A percentile compares a stretch with the other conserved stretches of the same genome.
These are phyloP conservation scores for Bombus picipes DNA, from an alignment of 1,140 invertebrate species.

Conservation along the genomic window DNA sequence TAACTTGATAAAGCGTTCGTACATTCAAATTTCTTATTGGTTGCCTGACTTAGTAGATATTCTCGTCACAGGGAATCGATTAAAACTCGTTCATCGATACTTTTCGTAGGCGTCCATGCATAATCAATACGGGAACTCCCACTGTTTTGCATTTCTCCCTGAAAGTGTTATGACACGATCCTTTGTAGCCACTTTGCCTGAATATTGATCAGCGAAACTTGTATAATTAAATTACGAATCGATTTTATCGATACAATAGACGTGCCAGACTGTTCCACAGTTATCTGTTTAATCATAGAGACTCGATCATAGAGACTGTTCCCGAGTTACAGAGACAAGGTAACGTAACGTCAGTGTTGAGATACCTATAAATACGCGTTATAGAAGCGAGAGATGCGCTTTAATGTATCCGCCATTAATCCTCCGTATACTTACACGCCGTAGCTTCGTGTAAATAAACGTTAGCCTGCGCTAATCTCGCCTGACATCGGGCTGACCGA, in stretches of 20 bases:
- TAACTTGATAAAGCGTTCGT: not conserved
- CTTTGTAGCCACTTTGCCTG: not conserved
- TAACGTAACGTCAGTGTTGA: not conserved
- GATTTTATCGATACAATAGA: not conserved
- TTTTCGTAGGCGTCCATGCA: constrained; percentile 20
- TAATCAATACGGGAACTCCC: not conserved
- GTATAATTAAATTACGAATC: not conserved
- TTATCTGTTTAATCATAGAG: not conserved
- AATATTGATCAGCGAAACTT: not conserved
- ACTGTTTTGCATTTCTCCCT: constrained; percentile 19
- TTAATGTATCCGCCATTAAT: constrained; percentile 10
- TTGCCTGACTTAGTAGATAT: not conserved
- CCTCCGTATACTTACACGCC: not conserved
- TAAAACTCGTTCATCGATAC: not conserved
- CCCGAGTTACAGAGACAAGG: not conserved
- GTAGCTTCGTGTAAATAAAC: constrained; percentile 12
- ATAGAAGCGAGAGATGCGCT: not conserved
- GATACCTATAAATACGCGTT: constrained; percentile 29
- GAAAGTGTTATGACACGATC: not conserved
- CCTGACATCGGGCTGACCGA: not conserved
- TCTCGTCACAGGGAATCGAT: not conserved
- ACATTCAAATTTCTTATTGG: not conserved
- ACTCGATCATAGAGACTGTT: no score
- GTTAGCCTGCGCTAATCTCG: not conserved
- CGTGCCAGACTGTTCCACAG: not conserved